Evolutionary conservation across 2,797 vertebrate species (phyloP), one percentile per base, ranked within the genome.

Genomic region (Rhinogobio ventralis): DNA sequence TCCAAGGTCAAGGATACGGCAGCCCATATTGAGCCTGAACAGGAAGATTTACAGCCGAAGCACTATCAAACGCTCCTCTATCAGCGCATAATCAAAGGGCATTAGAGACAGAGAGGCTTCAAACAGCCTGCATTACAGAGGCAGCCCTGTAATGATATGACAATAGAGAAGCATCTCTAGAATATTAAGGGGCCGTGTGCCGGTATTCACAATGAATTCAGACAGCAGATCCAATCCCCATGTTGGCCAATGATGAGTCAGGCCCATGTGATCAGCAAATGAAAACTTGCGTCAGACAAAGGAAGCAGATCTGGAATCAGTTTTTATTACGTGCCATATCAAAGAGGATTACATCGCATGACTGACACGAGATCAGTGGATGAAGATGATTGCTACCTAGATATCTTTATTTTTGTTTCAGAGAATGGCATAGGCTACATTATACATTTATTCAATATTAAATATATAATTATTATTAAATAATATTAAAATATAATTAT

Each of bases 1-100:
- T 77, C 83, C 73, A 92, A 91, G 93, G 93, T 94, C 92, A 93
- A 86, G 92, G 92, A 92, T 62, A 28, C 19, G 17, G 53, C n/a
- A 81, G 82, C 39, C 13, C 78, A 71, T 79, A 86, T 79, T 85
- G 75, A 86, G 73, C 19, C 75, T 42, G 30, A 68, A 79, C 23
- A 30, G 60, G 68, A 79, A 88, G 81, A 77, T 82, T 89, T 88
- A 88, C 81, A 25, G 68, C 72, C 53, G 83, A 79, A 67, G 73
- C 62, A 25, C 66, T 81, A 86, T 89, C 68, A 83, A 87, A 87
- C 79, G 49, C 77, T 60, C 60, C 85, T 78, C 74, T 78, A 80
- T 90, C 88, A 74, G 80, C 1, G 42, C 82, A 87, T 90, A 89
- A 92, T 91, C 90, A 90, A 87, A 91, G 85, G 71, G 82, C 86